A percentile compares a stretch with the other conserved stretches of the same genome.
Conservation (phyloP, 2,797 vertebrate species). For the Margarornis squamiger region DNA sequence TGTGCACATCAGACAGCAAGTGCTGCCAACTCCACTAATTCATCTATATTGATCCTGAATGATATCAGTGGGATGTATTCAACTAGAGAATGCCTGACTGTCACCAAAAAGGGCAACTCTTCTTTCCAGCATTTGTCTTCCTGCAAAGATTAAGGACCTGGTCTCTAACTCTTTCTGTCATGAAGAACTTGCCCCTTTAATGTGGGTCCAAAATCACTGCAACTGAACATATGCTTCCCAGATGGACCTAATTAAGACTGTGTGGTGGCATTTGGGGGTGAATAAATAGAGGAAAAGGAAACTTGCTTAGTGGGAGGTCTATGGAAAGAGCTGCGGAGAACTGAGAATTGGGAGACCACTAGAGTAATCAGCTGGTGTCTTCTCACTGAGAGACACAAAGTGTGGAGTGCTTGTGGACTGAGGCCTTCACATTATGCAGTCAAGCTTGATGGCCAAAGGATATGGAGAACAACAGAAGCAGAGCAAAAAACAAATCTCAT, state of each 20-base stretch:
- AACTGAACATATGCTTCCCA: constrained; percentile 44
- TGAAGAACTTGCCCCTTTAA: constrained; percentile 40
- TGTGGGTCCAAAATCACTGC: constrained; percentile 34
- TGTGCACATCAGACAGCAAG: not conserved
- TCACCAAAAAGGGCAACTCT: not conserved
- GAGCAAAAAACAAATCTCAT: not conserved
- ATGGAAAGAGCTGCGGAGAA: not conserved
- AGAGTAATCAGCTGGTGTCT: not conserved
- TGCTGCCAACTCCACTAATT: not conserved
- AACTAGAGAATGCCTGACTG: not conserved
- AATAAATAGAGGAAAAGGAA: constrained; percentile 44
- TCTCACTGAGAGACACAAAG: not conserved
- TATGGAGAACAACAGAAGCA: not conserved
- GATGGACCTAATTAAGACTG: constrained; percentile 29
- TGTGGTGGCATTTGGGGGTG: constrained; percentile 14
- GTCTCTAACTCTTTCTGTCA: constrained; percentile 20
- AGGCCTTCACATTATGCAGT: not conserved
- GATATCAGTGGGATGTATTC: not conserved
- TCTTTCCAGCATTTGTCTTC: constrained; percentile 3
- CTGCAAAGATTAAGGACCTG: not conserved
- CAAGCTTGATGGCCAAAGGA: not conserved
- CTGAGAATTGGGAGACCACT: not conserved
- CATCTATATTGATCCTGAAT: not conserved
- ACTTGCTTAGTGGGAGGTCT: constrained; percentile 39
- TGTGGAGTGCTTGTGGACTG: not conserved